These are phyloP conservation scores for Drosophila tani DNA, from an alignment of 1,140 invertebrate genomes.

Conservation along the genomic window DNA sequence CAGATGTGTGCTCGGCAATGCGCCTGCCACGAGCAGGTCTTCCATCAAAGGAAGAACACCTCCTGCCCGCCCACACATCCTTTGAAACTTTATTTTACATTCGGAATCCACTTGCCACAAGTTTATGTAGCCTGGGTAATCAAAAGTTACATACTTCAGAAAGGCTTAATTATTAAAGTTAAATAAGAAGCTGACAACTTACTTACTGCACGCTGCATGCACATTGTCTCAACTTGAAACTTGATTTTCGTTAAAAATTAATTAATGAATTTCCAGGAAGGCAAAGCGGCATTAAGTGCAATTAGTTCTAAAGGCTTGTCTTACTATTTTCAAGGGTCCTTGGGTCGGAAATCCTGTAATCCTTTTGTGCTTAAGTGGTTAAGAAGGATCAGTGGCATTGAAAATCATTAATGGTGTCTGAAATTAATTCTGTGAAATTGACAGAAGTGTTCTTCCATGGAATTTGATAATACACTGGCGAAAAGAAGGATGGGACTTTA, in stretches of 20 bases:
- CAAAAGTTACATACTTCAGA: too few relatives aligned
- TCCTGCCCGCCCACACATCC: too few relatives aligned
- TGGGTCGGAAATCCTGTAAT: not conserved
- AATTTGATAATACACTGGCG: not conserved
- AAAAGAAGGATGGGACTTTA: too few relatives aligned
- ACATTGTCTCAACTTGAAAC: not conserved
- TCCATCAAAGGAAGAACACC: not conserved
- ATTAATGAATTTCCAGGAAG: not conserved
- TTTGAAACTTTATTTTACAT: too few relatives aligned
- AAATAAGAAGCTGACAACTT: not conserved
- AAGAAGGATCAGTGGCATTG: not conserved
- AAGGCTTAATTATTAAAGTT: not conserved
- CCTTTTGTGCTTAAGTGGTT: too few relatives aligned
- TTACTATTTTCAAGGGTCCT: not conserved
- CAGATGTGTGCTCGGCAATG: constrained; percentile 4
- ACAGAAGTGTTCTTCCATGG: not conserved
- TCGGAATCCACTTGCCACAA: too few relatives aligned
- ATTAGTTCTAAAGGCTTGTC: not conserved
- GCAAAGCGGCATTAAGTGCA: not conserved
- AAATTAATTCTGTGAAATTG: not conserved
- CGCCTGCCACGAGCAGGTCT: constrained; percentile 3
- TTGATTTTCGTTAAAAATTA: not conserved
- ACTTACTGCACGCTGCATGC: not conserved
- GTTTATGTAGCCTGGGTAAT: not conserved
- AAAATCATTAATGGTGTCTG: not conserved